These are phyloP conservation scores for Aleiodes sp. DNA, from an alignment of 1,140 invertebrate species.

Conservation along the genomic window DNA sequence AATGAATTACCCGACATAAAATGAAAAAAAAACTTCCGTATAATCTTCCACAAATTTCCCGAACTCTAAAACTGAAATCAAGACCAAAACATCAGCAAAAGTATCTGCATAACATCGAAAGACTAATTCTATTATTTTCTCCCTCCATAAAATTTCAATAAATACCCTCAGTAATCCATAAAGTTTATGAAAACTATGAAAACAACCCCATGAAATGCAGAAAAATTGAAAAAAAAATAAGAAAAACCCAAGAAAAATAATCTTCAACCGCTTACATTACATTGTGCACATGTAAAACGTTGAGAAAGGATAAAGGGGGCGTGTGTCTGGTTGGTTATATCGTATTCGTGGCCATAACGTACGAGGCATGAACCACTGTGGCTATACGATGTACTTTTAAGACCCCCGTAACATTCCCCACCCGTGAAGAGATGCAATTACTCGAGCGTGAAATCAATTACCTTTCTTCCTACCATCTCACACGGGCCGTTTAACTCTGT, in stretches of 20 bases:
- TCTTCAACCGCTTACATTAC: neutral
- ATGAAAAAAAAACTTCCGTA: too few relatives aligned
- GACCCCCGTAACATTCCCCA: constrained; percentile 44
- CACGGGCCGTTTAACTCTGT: constrained; percentile 25
- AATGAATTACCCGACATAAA: too few relatives aligned
- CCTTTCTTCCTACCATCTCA: constrained; percentile 35
- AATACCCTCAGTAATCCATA: too few relatives aligned
- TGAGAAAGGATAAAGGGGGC: neutral
- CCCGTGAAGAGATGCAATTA: constrained; percentile 49
- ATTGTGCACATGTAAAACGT: neutral
- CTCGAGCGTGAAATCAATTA: constrained; percentile 54
- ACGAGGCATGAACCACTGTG: constrained; percentile 48
- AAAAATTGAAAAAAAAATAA: neutral
- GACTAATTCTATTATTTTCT: too few relatives aligned
- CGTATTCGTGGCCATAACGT: constrained; percentile 51
- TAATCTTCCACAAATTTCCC: too few relatives aligned
- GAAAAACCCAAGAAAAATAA: neutral
- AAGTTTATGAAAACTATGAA: neutral
- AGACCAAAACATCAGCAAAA: too few relatives aligned
- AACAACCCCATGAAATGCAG: neutral
- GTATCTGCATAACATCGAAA: too few relatives aligned
- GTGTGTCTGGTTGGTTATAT: constrained; percentile 36
- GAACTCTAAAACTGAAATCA: too few relatives aligned
- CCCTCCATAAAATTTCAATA: too few relatives aligned
- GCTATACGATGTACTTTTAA: constrained; percentile 44